These are phyloP conservation scores for Dichetophora obliterata DNA, from an alignment of 2,888 invertebrate genomes.

Conservation along the genomic window DNA sequence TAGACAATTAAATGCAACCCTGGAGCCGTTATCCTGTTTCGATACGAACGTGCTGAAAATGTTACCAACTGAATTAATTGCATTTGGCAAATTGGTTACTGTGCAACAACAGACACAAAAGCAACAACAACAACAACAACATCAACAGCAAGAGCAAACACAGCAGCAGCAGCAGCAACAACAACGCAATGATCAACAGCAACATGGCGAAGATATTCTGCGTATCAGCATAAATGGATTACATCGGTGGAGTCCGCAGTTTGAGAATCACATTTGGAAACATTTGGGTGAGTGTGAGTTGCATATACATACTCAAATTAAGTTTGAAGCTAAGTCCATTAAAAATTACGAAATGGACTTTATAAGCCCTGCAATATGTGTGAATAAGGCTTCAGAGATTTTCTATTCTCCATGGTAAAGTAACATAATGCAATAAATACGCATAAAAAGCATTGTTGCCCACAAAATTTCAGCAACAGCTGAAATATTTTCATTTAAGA, in stretches of 20 bases:
- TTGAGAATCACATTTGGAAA: slow-evolving; percentile 69
- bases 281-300: slow-evolving; percentile 64
- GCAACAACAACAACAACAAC: slow-evolving; percentile 49
- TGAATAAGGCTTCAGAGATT: too few species aligned
- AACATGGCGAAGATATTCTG: slow-evolving; percentile 59
- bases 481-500: too few species aligned
- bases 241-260: slow-evolving; percentile 67
- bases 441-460: too few species aligned
- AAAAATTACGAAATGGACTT: too few species aligned
- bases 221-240: slow-evolving; percentile 67
- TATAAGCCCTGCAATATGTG: too few species aligned
- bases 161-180: slow-evolving; percentile 39
- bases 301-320: background rate
- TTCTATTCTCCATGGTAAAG: too few species aligned
- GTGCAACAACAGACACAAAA: slow-evolving; percentile 50
- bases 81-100: slow-evolving; percentile 68
- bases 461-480: too few species aligned
- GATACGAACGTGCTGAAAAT: slow-evolving; percentile 68
- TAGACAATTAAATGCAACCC: slow-evolving; percentile 69
- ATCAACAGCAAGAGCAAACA: slow-evolving; percentile 38
- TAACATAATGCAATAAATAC: too few species aligned
- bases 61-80: slow-evolving; percentile 69
- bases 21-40: slow-evolving; percentile 65
- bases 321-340: background rate
- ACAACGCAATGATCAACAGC: slow-evolving; percentile 33